Evolutionary conservation across 2,113 vertebrate species (phyloP).

Genomic region (Cervus canadensis): DNA sequence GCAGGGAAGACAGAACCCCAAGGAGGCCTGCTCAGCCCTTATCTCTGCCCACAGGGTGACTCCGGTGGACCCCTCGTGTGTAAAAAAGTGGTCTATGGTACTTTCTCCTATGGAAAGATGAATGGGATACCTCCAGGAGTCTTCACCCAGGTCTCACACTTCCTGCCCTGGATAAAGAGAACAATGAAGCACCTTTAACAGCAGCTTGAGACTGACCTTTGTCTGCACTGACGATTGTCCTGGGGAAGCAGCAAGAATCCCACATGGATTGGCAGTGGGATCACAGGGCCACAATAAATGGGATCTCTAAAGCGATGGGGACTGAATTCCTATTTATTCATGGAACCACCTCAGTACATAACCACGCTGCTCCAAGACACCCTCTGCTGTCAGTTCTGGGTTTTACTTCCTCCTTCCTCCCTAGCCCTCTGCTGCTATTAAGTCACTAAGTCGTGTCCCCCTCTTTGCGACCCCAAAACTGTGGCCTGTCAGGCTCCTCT

Average conservation of each 20-base stretch:
- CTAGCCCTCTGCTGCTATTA: not conserved
- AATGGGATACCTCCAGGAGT: not conserved
- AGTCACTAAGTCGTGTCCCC: rapidly evolving
- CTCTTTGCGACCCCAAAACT: not conserved
- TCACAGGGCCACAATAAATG: not conserved
- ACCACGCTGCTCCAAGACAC: not conserved
- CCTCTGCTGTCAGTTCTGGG: not conserved
- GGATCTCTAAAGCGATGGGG: not conserved
- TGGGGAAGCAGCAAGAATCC: not conserved
- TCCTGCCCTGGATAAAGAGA: slow-evolving; percentile 27
- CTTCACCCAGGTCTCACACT: not conserved
- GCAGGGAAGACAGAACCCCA: rapidly evolving
- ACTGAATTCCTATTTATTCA: not conserved
- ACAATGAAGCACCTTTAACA: not conserved
- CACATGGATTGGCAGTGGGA: rapidly evolving
- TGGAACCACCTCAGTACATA: rapidly evolving
- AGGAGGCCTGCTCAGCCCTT: not conserved
- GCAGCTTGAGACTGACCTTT: not conserved
- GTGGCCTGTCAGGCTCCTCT: not conserved
- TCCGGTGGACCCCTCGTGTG: not conserved
- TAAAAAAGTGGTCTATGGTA: not conserved
- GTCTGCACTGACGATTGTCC: not conserved
- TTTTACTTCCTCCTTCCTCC: not conserved
- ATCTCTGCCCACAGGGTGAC: not conserved
- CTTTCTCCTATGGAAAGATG: not conserved